phyloP scores from a whole-genome alignment of 2,797 vertebrate genomes.

The Peromyscus attwateri region DNA sequence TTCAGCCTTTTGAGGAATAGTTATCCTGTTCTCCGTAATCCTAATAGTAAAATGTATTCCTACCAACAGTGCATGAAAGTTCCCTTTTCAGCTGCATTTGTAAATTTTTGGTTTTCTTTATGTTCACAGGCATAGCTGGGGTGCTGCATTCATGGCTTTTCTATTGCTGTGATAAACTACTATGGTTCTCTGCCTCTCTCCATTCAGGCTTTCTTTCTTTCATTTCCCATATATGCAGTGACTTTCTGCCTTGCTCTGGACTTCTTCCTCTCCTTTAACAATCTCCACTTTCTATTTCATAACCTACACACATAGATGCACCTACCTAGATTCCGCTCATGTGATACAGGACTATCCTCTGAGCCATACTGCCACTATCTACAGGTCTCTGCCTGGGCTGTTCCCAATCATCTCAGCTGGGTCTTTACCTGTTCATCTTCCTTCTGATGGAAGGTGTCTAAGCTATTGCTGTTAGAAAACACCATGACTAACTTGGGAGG shows the following conservation, averaged over 20 bases:
- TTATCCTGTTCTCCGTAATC: background rate
- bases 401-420: background rate
- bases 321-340: background rate
- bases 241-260: background rate
- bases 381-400: background rate
- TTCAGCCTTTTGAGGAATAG: background rate
- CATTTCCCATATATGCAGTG: background rate
- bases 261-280: background rate
- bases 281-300: background rate
- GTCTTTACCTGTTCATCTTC: background rate
- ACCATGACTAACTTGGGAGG: background rate
- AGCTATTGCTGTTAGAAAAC: no score
- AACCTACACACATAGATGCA: background rate
- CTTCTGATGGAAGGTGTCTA: no score
- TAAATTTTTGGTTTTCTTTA: background rate
- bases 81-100: background rate
- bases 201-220: background rate
- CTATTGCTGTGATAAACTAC: background rate
- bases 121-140: background rate
- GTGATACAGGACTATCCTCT: background rate
- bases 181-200: background rate
- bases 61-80: background rate
- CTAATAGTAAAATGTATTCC: background rate
- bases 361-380: no score
- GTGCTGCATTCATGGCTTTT: background rate